Base-by-base conservation (phyloP, 2,113 vertebrate genomes). In the Theristicus caerulescens region DNA sequence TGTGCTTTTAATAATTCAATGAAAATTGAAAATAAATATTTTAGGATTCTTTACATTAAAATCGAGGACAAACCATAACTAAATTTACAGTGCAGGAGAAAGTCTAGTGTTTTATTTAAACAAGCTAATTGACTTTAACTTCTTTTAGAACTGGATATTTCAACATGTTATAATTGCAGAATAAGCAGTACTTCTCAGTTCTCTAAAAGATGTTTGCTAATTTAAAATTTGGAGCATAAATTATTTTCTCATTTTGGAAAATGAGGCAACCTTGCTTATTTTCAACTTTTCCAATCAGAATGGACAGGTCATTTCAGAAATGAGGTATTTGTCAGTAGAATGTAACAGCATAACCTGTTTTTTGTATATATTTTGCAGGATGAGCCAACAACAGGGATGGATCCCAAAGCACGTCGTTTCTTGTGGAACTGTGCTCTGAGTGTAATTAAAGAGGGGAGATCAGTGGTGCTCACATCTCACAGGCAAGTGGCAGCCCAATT, bases 341-440 rank as follows among this genome's bases (percentile, higher is more conserved):
- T 11, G 11, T n/a, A 54, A 59, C 4, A 73, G 46, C 2, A 15
- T 26, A 26, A 89, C 44, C 12, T 55, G 16, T 0, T 78, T 61
- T 78, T 64, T 79, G 12, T 90, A 10, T 65, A 3, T 65, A 10
- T 40, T 82, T 97, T 89, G 72, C 93, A 99, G 99, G 99, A 99
- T 94, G 99, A 99, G 91, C 99, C 99, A 66, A 99, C 99, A 57
- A 99, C 99, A 8, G 99, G 99, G 21, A 99, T 99, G 99, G 99
- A 99, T 95, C 99, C 99, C 82, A 99, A 99, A 95, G 99, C 99
- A 64, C 98, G 99, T 40, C 98, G 99, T 34, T 99, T 99, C 49
- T 95, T 99, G 62, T 99, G 99, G 99, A 99, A 99, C 97, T 99
- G 99, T 67, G 99, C 99, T 93, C 98, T 99, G 74, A 99, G 99